phyloP scores from a whole-genome alignment of 2,113 vertebrate species.

The Vidua macroura region DNA sequence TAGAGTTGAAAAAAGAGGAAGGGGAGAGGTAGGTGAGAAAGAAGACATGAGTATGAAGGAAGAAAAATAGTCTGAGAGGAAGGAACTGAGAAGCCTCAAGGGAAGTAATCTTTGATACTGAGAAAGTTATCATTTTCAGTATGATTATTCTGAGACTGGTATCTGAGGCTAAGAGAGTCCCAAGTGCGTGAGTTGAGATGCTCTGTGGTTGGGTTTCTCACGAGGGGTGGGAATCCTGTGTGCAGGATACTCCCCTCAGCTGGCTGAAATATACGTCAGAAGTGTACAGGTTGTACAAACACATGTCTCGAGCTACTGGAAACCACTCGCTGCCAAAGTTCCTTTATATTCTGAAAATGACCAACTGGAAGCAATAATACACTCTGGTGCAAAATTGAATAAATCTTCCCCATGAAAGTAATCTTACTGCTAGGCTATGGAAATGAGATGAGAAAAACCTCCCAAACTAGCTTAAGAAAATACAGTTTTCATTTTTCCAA shows the following conservation, averaged over 20 bases:
- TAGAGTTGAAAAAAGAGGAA: not conserved
- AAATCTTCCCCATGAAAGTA: not conserved
- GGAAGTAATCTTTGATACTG: constrained; percentile 11
- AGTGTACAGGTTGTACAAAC: not conserved
- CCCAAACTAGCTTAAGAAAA: not conserved
- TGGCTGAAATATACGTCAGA: not conserved
- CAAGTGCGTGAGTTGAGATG: not conserved
- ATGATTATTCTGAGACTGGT: not conserved
- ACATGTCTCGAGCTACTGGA: not conserved
- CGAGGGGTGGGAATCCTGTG: not conserved
- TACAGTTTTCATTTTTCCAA: not conserved
- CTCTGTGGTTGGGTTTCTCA: not conserved
- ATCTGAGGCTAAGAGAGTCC: not conserved
- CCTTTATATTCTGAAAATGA: not conserved
- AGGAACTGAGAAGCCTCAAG: constrained; percentile 37
- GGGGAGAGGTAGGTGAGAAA: not conserved
- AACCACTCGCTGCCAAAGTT: not conserved
- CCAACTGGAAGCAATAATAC: not conserved
- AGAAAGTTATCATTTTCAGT: constrained; percentile 21
- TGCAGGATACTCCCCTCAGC: not conserved
- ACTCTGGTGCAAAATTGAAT: not conserved
- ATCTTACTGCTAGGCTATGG: not conserved
- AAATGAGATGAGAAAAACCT: not conserved
- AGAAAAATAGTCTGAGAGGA: not conserved
- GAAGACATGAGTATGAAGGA: not conserved